Evolutionary conservation across 2,113 vertebrate species (phyloP), one percentile per base, ranked within the genome.

Genomic region (Corythornis madagascariensis): DNA sequence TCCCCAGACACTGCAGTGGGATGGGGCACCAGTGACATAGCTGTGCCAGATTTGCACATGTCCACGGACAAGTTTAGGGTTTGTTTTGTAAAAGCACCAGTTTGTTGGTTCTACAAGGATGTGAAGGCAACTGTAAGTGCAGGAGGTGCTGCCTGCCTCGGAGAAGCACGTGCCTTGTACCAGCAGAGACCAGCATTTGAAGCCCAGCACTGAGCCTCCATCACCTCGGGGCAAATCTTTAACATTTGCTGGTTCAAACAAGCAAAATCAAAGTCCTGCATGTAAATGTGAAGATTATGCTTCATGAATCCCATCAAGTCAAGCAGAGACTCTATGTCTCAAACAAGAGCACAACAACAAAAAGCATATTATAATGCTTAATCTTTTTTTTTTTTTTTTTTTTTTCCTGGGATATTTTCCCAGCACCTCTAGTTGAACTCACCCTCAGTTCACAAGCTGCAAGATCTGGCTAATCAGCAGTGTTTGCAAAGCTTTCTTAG

Each of bases 401-500:
- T 45, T 29, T 47, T 31, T 5, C 16, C 38, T 72, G 25, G 38
- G 82, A 40, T 86, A 45, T 89, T 83, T 89, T 52, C 24, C 33
- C 29, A 64, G 83, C 69, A 67, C 82, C 91, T 92, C 63, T 57
- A 29, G n/a, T 5, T 92, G 89, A 96, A 96, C 87, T 86, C 33
- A 5, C 25, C 17, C 48, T 67, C 76, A 6, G 0, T 74, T 67
- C 4, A 3, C 60, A 31, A 7, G 69, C 89, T 64, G 60, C 56
- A 60, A 50, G 75, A 92, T 86, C 84, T 82, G 72, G 78, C 65
- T 93, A 91, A 95, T 94, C 91, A 69, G 82, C 1, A 78, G 31
- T 64, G 65, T 74, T 91, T 93, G 87, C 75, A 93, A 92, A 92
- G 92, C 95, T 95, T 94, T 79, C 88, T 92, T 59, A 94, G 86